These are phyloP conservation scores for Corvus cornix DNA, from an alignment of 2,113 vertebrate species.

Conservation along the genomic window DNA sequence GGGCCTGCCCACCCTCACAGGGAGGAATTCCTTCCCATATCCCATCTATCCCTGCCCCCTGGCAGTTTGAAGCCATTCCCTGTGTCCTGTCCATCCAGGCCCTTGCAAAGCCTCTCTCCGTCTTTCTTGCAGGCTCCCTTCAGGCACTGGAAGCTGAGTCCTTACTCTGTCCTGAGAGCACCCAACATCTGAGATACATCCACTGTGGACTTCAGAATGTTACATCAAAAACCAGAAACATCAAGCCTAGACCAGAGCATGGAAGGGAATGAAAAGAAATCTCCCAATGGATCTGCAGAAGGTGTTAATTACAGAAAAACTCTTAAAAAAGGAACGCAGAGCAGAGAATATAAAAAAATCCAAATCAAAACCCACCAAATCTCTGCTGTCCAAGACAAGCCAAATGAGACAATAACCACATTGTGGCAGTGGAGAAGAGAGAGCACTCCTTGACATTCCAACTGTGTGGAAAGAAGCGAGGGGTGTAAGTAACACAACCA, in stretches of 20 bases:
- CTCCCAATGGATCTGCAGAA: not conserved
- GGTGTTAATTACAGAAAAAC: not conserved
- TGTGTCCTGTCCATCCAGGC: not conserved
- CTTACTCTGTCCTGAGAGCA: not conserved
- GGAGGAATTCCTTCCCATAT: not conserved
- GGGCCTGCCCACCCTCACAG: not conserved
- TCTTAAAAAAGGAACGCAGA: not conserved
- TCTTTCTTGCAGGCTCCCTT: not conserved
- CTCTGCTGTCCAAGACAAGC: conserved; percentile 53
- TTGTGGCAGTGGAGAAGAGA: conserved; percentile 24
- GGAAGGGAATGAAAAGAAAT: not conserved
- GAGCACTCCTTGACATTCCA: conserved; percentile 39
- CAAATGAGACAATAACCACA: conserved; percentile 39
- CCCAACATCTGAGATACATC: not conserved
- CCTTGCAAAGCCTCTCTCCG: not conserved
- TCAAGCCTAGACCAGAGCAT: not conserved
- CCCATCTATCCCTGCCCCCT: not conserved
- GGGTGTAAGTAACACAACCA: conserved; percentile 28
- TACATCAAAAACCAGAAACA: not conserved
- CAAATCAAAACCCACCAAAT: conserved; percentile 5
- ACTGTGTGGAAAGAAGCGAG: not conserved
- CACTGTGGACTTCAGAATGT: no score
- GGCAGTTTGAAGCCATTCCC: not conserved
- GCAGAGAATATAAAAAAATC: not conserved
- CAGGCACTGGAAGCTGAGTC: not conserved